These are phyloP conservation scores for Equus quagga DNA, from an alignment of 2,113 vertebrate species.

Conservation along the genomic window DNA sequence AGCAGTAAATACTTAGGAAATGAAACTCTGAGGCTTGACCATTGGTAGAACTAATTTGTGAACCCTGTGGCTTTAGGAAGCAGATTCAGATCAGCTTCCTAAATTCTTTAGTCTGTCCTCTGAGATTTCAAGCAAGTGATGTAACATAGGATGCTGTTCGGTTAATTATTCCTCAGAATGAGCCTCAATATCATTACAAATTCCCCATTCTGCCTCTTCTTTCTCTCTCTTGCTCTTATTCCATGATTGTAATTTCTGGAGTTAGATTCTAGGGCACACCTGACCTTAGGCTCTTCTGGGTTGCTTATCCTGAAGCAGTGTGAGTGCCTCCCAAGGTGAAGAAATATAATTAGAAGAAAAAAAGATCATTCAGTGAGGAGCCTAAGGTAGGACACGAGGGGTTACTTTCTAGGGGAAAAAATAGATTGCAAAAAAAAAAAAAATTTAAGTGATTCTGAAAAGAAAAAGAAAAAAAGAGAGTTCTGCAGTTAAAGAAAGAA, in stretches of 20 bases:
- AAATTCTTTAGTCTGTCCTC: conserved; percentile 61
- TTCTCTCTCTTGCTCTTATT: conserved; percentile 50
- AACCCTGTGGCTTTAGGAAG: conserved; percentile 43
- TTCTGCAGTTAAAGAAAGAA: conserved; percentile 60
- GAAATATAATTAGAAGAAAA: conserved; percentile 84
- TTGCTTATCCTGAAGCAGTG: conserved; percentile 77
- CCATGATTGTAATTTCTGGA: conserved; percentile 73
- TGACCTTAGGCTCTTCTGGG: conserved; percentile 82
- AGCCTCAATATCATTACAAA: conserved; percentile 65
- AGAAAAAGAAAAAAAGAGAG: conserved; percentile 53
- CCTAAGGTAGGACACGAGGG: conserved; percentile 72
- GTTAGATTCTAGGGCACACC: conserved; percentile 81
- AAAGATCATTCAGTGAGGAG: conserved; percentile 74
- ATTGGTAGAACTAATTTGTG: conserved; percentile 37
- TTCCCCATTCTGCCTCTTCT: conserved; percentile 63
- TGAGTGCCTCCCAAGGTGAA: conserved; percentile 78
- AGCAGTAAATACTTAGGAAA: conserved; percentile 53
- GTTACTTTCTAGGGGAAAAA: conserved; percentile 75
- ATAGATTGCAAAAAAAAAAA: conserved; percentile 67
- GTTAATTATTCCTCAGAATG: conserved; percentile 80
- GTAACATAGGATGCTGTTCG: conserved; percentile 61
- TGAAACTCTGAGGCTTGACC: conserved; percentile 43
- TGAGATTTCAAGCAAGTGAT: conserved; percentile 72
- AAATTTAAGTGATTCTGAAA: conserved; percentile 71
- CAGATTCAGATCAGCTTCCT: conserved; percentile 42